These are phyloP conservation scores for Buphagus erythrorhynchus DNA, from an alignment of 2,797 vertebrate genomes.

Conservation along the genomic window DNA sequence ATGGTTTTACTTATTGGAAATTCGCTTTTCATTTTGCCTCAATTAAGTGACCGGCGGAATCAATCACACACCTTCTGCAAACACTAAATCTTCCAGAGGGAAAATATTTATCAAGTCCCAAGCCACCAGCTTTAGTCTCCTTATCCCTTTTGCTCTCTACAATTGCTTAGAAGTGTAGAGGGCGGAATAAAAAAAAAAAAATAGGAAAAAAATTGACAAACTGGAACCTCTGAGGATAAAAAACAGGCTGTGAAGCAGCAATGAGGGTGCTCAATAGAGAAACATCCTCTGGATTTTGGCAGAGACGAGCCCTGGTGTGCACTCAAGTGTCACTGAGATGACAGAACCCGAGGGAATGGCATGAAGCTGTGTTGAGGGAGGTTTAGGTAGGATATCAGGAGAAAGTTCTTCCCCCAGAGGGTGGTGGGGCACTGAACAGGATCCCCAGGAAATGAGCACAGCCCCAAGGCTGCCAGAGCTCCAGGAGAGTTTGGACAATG, in stretches of 20 bases:
- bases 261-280: background rate
- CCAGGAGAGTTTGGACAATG: background rate
- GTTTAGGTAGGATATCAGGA: background rate
- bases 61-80: conserved; percentile 74
- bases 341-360: background rate
- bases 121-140: background rate
- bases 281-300: background rate
- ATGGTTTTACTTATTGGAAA: conserved; percentile 77
- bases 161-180: background rate
- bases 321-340: background rate
- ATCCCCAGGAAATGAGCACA: background rate
- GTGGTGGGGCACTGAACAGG: background rate
- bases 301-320: background rate
- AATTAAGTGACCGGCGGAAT: conserved; percentile 77
- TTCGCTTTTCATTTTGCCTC: conserved; percentile 79
- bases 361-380: fast-evolving
- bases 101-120: conserved; percentile 75
- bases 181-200: fast-evolving
- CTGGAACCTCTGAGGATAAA: background rate
- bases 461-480: background rate
- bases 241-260: background rate
- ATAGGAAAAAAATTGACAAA: background rate
- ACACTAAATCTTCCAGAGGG: conserved; percentile 73
- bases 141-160: background rate
- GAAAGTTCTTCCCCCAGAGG: background rate